Conservation (phyloP, 2,113 vertebrate genomes). For the Paralichthys olivaceus region DNA sequence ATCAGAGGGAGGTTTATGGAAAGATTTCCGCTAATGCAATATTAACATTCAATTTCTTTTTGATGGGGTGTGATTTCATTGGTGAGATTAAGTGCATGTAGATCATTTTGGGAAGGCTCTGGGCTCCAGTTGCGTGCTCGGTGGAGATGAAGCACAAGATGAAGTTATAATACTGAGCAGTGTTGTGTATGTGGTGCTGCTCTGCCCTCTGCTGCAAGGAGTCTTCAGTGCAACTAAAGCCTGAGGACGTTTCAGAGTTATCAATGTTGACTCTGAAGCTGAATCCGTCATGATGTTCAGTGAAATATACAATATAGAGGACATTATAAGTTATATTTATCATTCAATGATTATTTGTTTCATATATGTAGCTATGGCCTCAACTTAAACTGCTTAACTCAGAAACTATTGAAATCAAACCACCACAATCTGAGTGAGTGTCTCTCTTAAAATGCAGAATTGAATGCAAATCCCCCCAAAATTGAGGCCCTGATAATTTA, state of each 20-base stretch:
- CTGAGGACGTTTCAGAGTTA: neutral
- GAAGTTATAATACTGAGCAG: neutral
- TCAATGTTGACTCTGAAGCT: neutral
- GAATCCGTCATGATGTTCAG: neutral
- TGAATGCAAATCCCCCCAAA: too few species aligned
- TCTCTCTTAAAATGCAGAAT: too few species aligned
- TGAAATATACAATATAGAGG: too few species aligned
- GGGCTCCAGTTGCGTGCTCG: neutral
- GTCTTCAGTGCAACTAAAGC: constrained; percentile 12
- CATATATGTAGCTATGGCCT: too few species aligned
- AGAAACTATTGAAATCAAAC: too few species aligned
- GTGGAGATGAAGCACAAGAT: neutral
- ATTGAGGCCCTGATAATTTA: too few species aligned
- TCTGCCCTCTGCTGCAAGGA: constrained; percentile 72
- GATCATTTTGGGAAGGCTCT: constrained; percentile 42
- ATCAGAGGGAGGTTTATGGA: constrained; percentile 59
- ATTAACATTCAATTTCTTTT: constrained; percentile 71
- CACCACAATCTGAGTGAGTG: too few species aligned
- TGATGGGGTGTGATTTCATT: constrained; percentile 42
- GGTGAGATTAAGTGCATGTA: constrained; percentile 45
- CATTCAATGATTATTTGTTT: too few species aligned
- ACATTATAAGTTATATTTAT: too few species aligned
- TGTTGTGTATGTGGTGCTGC: constrained; percentile 39
- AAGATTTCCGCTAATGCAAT: constrained; percentile 66
- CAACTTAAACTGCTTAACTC: too few species aligned